A percentile compares a stretch with the other conserved stretches of the same genome.
phyloP scores from a whole-genome alignment of 2,797 vertebrate genomes.

The Myiotriccus ornatus region DNA sequence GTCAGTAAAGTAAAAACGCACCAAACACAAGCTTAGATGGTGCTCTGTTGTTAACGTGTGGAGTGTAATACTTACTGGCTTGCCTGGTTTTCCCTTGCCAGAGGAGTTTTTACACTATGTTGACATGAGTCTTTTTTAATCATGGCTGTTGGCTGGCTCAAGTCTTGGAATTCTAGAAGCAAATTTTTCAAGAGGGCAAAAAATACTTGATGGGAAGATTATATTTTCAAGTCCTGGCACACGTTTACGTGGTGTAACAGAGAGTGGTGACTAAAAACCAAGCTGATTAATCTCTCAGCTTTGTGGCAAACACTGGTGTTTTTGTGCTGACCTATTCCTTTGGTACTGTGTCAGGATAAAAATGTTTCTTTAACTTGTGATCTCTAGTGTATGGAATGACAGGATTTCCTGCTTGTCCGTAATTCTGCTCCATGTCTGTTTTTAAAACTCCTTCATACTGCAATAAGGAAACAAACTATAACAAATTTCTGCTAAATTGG shows the following conservation, averaged over 20 bases:
- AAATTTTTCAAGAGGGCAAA: not conserved
- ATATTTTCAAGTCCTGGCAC: not conserved
- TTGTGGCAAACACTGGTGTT: not conserved
- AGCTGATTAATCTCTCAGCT: accelerated
- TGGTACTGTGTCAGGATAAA: not conserved
- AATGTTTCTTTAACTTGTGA: not conserved
- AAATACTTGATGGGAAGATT: not conserved
- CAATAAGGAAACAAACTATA: not conserved
- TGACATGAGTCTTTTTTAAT: not conserved
- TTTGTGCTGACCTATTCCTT: not conserved
- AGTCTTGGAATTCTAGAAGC: not conserved
- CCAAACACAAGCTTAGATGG: not conserved
- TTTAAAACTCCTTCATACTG: not conserved
- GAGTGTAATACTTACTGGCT: not conserved
- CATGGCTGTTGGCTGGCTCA: not conserved
- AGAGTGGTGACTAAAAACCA: not conserved
- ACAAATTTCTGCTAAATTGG: not conserved
- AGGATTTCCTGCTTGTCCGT: conserved; percentile 56
- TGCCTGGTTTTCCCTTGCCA: not conserved
- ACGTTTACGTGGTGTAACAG: not conserved
- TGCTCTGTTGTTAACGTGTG: not conserved
- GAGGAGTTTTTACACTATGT: not conserved
- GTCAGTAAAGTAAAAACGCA: not conserved
- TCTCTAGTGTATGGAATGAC: not conserved
- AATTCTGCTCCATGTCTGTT: not conserved